phyloP scores from a whole-genome alignment of 2,113 vertebrate genomes.

The Anolis carolinensis region DNA sequence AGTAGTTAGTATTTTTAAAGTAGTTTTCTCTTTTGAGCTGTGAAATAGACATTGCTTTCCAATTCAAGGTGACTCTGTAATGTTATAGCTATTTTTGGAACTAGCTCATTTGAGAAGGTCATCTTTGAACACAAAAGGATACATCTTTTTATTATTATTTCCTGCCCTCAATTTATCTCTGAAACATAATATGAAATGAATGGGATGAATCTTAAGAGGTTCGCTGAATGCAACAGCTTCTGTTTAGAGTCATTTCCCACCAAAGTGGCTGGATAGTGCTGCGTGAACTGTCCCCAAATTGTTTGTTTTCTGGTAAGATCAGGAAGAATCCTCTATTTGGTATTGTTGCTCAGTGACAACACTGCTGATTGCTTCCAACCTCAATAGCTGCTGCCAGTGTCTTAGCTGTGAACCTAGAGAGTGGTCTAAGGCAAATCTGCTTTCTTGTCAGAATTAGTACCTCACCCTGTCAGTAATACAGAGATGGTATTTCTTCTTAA shows the following conservation, averaged over 20 bases:
- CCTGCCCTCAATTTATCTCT: not conserved
- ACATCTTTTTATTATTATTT: not conserved
- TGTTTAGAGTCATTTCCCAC: not conserved
- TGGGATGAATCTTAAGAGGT: not conserved
- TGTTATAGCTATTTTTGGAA: not conserved
- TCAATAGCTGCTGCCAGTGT: not conserved
- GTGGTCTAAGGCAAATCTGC: not conserved
- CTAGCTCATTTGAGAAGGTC: not conserved
- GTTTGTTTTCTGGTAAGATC: no score
- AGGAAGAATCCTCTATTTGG: no score
- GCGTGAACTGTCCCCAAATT: not conserved
- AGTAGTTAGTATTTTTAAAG: not conserved
- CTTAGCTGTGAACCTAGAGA: not conserved
- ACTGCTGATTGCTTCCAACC: not conserved
- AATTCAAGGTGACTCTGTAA: not conserved
- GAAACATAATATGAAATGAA: not conserved
- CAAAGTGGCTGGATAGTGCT: not conserved
- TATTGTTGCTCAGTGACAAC: not conserved
- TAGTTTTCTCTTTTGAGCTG: not conserved
- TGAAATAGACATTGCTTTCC: not conserved
- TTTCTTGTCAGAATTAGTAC: not conserved
- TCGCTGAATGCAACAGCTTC: not conserved
- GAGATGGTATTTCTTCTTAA: no score
- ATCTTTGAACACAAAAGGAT: not conserved
- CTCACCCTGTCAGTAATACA: not conserved